Evolutionary conservation across 2,113 vertebrate species (phyloP).

Genomic region (Thymallus thymallus): DNA sequence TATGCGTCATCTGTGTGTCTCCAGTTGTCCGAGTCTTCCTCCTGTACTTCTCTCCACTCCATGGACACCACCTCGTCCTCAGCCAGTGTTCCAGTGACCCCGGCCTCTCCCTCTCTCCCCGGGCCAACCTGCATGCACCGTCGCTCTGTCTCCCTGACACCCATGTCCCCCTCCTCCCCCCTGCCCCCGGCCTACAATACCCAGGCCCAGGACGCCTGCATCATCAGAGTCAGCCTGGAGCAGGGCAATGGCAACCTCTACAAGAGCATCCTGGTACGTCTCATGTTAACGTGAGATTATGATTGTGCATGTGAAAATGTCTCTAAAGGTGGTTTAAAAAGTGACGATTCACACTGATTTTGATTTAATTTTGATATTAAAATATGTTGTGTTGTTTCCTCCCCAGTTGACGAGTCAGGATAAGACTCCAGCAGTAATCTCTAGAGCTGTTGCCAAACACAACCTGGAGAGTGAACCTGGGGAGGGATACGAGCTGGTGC

Average conservation of each 20-base stretch:
- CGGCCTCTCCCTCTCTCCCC: slow-evolving; percentile 59
- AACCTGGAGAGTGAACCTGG: slow-evolving; percentile 81
- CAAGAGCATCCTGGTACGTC: slow-evolving; percentile 91
- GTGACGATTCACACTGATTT: not conserved
- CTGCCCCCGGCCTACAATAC: slow-evolving; percentile 81
- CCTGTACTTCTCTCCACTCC: slow-evolving; percentile 79
- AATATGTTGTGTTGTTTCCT: not conserved
- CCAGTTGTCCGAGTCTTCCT: slow-evolving; percentile 82
- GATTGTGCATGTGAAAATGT: not conserved
- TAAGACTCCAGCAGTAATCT: slow-evolving; percentile 85
- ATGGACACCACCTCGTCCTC: slow-evolving; percentile 80
- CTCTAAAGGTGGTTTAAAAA: not conserved
- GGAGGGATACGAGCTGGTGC: slow-evolving; percentile 87
- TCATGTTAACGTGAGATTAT: not conserved
- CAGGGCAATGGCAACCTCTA: slow-evolving; percentile 87
- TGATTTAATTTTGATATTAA: too few species aligned
- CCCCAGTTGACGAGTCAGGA: slow-evolving; percentile 90
- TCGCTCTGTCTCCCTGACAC: slow-evolving; percentile 70
- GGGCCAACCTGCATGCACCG: slow-evolving; percentile 68
- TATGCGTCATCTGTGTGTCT: not conserved
- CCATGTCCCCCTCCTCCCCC: slow-evolving; percentile 57
- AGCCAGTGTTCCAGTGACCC: slow-evolving; percentile 61
- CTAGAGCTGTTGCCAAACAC: slow-evolving; percentile 88
- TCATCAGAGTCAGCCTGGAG: slow-evolving; percentile 85
- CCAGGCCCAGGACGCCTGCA: slow-evolving; percentile 84